A percentile compares a stretch with the other conserved stretches of the same genome.
Evolutionary conservation across 1,140 invertebrate genomes (phyloP).

Genomic region (Hirudo medicinalis): DNA sequence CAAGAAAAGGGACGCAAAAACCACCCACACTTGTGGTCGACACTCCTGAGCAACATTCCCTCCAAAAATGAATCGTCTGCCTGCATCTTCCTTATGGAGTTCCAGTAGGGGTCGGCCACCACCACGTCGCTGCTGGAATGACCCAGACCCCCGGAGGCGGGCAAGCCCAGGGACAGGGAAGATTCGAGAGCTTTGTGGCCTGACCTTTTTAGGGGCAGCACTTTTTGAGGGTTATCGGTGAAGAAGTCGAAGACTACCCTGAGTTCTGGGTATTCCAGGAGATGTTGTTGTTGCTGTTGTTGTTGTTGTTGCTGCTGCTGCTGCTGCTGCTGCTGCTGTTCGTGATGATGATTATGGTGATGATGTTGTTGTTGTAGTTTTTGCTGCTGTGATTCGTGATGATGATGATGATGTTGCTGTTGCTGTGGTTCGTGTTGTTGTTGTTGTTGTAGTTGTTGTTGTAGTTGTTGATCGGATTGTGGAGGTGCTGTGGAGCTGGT

Average conservation of each 20-base stretch:
- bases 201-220: neutral
- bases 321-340: neutral
- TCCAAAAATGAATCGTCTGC: constrained; percentile 11
- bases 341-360: neutral
- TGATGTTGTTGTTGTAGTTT: neutral
- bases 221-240: constrained; percentile 19
- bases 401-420: neutral
- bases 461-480: neutral
- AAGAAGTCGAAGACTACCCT: constrained; percentile 20
- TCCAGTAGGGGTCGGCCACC: constrained; percentile 17
- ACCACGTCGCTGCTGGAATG: neutral
- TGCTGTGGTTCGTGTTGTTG: neutral
- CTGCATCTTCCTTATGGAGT: constrained; percentile 16
- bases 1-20: neutral
- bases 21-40: constrained; percentile 16
- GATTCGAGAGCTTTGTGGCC: neutral
- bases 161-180: neutral
- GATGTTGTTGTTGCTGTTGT: neutral
- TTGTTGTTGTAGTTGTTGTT: constrained; percentile 1
- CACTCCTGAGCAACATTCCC: constrained; percentile 17
- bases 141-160: neutral
- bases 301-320: constrained; percentile 12
- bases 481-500: neutral
- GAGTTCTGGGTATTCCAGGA: constrained; percentile 12
- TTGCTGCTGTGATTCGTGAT: too few species aligned